These are phyloP conservation scores for Agelas oroides DNA, from an alignment of 37 sponge, comb jelly and placozoan species.

Conservation along the genomic window DNA sequence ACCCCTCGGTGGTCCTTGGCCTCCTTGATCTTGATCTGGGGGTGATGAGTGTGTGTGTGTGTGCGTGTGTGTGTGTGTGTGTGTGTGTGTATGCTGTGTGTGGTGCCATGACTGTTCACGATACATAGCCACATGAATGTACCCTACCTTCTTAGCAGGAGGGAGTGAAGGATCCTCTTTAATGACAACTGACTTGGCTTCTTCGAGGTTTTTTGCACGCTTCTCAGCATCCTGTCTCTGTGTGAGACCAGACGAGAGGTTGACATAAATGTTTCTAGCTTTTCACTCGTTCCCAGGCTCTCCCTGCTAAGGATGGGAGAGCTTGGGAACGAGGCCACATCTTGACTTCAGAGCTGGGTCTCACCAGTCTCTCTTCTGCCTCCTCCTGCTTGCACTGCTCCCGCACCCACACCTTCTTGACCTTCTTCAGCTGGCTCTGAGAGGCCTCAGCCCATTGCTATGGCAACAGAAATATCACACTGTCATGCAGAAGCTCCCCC, in stretches of 20 bases:
- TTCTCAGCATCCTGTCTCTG: constrained; percentile 82
- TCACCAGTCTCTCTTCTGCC: constrained; percentile 59
- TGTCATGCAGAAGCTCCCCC: background rate
- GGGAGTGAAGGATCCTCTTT: constrained; percentile 83
- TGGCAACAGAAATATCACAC: background rate
- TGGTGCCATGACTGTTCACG: too few relatives aligned
- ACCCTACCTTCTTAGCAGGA: constrained; percentile 47
- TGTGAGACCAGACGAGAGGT: background rate
- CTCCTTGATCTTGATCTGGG: constrained; percentile 77
- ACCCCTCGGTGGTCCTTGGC: constrained; percentile 32
- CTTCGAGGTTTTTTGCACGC: constrained; percentile 85
- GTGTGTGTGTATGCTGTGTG: too few relatives aligned
- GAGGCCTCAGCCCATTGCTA: constrained; percentile 80
- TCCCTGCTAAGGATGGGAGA: too few relatives aligned
- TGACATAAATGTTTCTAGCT: too few relatives aligned
- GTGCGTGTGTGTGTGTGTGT: too few relatives aligned
- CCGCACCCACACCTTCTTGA: constrained; percentile 78
- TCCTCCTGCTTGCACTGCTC: constrained; percentile 65
- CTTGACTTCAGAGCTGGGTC: background rate
- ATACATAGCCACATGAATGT: constrained; percentile 10
- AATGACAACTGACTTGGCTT: constrained; percentile 81
- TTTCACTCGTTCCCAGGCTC: too few relatives aligned
- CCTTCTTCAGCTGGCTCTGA: constrained; percentile 92
- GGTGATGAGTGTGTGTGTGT: background rate
- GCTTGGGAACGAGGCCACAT: too few relatives aligned